Evolutionary conservation across 2,797 vertebrate species (phyloP), one percentile per base, ranked within the genome.

Genomic region (Lutjanus argentimaculatus): DNA sequence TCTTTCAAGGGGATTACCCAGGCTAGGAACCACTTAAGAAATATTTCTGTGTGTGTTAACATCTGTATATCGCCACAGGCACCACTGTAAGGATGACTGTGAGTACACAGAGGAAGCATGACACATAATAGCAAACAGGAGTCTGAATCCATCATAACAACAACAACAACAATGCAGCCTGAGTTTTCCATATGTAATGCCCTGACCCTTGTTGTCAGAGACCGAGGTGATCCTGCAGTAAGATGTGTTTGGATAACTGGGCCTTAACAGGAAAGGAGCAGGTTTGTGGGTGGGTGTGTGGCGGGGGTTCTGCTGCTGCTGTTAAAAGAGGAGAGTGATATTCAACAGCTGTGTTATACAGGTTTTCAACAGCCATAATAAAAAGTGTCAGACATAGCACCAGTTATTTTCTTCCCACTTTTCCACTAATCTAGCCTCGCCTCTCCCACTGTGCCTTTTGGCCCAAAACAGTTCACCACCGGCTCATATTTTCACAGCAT

Each of bases 331-430:
- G 43, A 82, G 85, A 85, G 87, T 85, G 84, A 87, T 90, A 90
- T 90, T 90, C 89, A 92, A 90, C 90, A 92, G 91, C 91, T 93
- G 89, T 85, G 88, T 87, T 87, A 81, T 84, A 85, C 89, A 89
- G 90, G 83, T 92, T 92, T 88, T 87, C 89, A 90, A 89, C 88
- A 89, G 88, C 88, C 90, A 87, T 86, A 90, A 92, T 89, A 92
- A 89, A 92, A 92, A 77, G 89, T 91, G 89, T 91, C 80, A 89
- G 90, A 93, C 89, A 92, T 87, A 90, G 89, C 91, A 92, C 90
- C 88, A 84, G 80, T 84, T 86, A 92, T 90, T 90, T 91, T 90
- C 83, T 85, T 87, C 62, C 76, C 88, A 85, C 90, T 84, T 88
- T 90, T 81, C 80, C 77, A 88, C 84, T 89, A 89, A 91, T 91